Evolutionary conservation across 2,888 invertebrate species (phyloP).

Genomic region (Xestobium rufovillosum): DNA sequence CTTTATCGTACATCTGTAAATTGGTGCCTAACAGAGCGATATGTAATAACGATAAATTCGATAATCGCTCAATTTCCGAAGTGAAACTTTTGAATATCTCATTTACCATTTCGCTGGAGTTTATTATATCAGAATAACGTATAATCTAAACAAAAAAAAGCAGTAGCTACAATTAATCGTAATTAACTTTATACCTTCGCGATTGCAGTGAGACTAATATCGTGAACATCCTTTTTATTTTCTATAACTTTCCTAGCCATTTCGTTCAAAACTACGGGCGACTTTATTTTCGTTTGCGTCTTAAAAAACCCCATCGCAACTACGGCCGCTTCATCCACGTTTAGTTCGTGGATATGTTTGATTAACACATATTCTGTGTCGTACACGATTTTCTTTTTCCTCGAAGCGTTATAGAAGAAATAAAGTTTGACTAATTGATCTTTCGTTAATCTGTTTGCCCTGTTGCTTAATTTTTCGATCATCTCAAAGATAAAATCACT

Average conservation of each 20-base stretch:
- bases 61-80: constrained; percentile 52
- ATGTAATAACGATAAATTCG: constrained; percentile 57
- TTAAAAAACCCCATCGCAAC: constrained; percentile 74
- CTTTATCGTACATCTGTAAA: constrained; percentile 44
- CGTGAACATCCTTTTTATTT: constrained; percentile 50
- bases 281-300: constrained; percentile 56
- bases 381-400: constrained; percentile 53
- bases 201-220: constrained; percentile 58
- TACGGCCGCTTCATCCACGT: constrained; percentile 60
- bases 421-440: constrained; percentile 58
- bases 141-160: constrained; percentile 38
- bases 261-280: constrained; percentile 43
- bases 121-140: constrained; percentile 49
- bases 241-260: constrained; percentile 44
- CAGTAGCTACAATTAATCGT: background rate
- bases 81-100: constrained; percentile 49
- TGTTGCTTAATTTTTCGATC: constrained; percentile 47
- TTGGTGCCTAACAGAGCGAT: constrained; percentile 56
- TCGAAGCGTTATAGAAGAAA: constrained; percentile 56
- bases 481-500: constrained; percentile 51
- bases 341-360: constrained; percentile 48
- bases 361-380: constrained; percentile 56
- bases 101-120: constrained; percentile 43
- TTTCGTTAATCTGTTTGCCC: constrained; percentile 51
- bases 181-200: constrained; percentile 47